A percentile compares a stretch with the other conserved stretches of the same genome.
These are phyloP conservation scores for Steinernema hermaphroditum DNA, from an alignment of 2,888 invertebrate species.

Conservation along the genomic window DNA sequence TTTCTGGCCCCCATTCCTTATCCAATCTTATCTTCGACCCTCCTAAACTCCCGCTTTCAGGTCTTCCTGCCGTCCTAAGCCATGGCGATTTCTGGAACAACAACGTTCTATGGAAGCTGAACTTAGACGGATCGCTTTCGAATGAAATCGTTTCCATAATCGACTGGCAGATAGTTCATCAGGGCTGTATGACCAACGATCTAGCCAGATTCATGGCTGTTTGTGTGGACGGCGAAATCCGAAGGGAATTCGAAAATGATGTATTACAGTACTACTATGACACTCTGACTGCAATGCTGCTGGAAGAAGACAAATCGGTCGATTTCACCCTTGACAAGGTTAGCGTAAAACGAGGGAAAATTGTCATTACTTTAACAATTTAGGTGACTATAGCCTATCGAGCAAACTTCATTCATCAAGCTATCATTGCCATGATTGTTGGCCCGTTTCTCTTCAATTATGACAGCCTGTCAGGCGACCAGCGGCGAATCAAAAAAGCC, in stretches of 20 bases:
- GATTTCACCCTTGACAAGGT: not conserved
- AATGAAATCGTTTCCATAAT: conserved; percentile 11
- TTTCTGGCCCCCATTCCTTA: not conserved
- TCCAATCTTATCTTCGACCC: not conserved
- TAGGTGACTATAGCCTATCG: not conserved
- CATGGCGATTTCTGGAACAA: conserved; percentile 23
- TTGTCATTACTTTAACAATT: not conserved
- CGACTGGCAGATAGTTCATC: conserved; percentile 25
- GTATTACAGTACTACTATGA: not conserved
- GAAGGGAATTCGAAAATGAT: not conserved
- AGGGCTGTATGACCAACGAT: conserved; percentile 1
- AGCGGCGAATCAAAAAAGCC: not conserved
- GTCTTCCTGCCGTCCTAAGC: not conserved
- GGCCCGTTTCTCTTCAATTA: not conserved
- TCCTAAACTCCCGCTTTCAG: too few species aligned
- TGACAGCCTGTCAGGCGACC: not conserved
- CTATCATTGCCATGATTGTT: not conserved
- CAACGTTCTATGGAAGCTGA: conserved; percentile 17
- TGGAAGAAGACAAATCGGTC: not conserved
- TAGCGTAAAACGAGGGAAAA: too few species aligned
- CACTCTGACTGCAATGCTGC: not conserved
- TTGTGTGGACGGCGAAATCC: not conserved
- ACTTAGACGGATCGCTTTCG: conserved; percentile 5
- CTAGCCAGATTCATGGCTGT: not conserved
- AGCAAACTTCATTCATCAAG: not conserved